A percentile compares a stretch with the other conserved stretches of the same genome.
phyloP scores from a whole-genome alignment of 64 coral and sea anemone genomes.

The Catalaphyllia jardinei region DNA sequence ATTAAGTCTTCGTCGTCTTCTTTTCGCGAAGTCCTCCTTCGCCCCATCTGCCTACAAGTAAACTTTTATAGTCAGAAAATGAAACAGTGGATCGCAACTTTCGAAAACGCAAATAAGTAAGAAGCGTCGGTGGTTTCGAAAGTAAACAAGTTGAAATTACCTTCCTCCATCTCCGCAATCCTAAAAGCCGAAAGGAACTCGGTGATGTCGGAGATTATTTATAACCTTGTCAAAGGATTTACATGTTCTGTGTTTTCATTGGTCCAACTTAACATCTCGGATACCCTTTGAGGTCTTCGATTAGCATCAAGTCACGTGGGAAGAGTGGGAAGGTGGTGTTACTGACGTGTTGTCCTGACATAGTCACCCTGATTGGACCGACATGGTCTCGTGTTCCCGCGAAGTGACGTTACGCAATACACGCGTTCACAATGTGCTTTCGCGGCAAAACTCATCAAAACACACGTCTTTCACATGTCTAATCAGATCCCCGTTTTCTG shows the following conservation, averaged over 20 bases:
- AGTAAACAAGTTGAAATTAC: slow-evolving; percentile 14
- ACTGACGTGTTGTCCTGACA: not conserved
- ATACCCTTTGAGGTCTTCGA: not conserved
- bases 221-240: slow-evolving; percentile 41
- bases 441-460: not conserved
- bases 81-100: not conserved
- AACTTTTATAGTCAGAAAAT: slow-evolving; percentile 27
- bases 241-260: slow-evolving; percentile 34
- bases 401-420: not conserved
- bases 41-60: slow-evolving; percentile 6
- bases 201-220: slow-evolving; percentile 31
- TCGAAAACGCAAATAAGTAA: not conserved
- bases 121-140: slow-evolving; percentile 21
- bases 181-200: slow-evolving; percentile 25
- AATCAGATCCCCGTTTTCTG: slow-evolving; percentile 29
- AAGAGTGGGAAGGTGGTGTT: not conserved
- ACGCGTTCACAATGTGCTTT: not conserved
- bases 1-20: not conserved
- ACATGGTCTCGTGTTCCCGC: not conserved
- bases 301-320: not conserved
- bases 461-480: slow-evolving; percentile 11
- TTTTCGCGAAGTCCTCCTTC: slow-evolving; percentile 12
- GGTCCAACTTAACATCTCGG: not conserved
- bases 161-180: slow-evolving; percentile 19
- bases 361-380: not conserved